A percentile compares a stretch with the other conserved stretches of the same genome.
Evolutionary conservation across 2,888 invertebrate species (phyloP).

Genomic region (Melipona beecheii): DNA sequence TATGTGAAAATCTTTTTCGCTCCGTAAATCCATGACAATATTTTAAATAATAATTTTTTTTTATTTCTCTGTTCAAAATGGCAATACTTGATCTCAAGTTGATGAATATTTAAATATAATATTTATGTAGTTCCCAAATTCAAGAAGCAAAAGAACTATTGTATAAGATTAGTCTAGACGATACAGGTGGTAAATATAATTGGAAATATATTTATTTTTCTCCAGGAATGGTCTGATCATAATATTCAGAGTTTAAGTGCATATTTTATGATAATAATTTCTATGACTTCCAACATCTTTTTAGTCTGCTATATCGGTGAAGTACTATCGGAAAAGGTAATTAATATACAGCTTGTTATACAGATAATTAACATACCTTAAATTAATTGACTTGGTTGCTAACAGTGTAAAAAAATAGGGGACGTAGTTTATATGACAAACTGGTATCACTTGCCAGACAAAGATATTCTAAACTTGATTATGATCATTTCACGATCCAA

Average conservation of each 20-base stretch:
- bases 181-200: background rate
- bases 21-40: background rate
- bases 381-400: background rate
- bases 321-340: conserved; percentile 65
- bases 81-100: background rate
- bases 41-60: background rate
- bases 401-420: conserved; percentile 74
- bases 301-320: conserved; percentile 66
- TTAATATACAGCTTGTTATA: background rate
- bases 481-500: conserved; percentile 71
- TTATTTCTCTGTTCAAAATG: background rate
- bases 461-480: conserved; percentile 67
- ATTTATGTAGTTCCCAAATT: background rate
- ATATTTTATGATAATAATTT: conserved; percentile 51
- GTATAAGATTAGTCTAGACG: background rate
- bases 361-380: background rate
- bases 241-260: conserved; percentile 34
- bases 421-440: conserved; percentile 74
- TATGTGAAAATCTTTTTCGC: background rate
- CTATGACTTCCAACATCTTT: conserved; percentile 64
- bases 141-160: background rate
- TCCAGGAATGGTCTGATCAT: conserved; percentile 55
- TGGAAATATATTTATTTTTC: conserved; percentile 2
- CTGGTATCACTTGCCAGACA: conserved; percentile 73
- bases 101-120: background rate